phyloP scores from a whole-genome alignment of 2,888 invertebrate species.

The Nineta flava region DNA sequence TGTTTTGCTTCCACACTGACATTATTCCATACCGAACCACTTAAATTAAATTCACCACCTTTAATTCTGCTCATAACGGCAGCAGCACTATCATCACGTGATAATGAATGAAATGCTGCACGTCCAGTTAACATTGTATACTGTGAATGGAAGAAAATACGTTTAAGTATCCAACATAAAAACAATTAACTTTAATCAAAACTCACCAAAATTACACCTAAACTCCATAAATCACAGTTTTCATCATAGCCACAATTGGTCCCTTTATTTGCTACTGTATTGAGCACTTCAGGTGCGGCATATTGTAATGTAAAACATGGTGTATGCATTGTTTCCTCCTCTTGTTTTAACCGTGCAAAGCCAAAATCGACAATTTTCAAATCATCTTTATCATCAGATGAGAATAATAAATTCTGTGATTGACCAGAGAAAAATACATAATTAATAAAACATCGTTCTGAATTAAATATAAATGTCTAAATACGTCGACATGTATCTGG shows the following conservation, averaged over 20 bases:
- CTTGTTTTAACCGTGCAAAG: constrained; percentile 65
- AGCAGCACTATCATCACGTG: constrained; percentile 54
- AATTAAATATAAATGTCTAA: too few relatives aligned
- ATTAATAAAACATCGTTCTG: too few relatives aligned
- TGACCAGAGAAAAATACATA: too few relatives aligned
- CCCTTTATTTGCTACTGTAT: constrained; percentile 46
- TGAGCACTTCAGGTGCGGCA: constrained; percentile 87
- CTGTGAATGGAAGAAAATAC: neutral
- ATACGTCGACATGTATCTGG: too few relatives aligned
- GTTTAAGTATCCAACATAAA: neutral
- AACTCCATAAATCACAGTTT: constrained; percentile 89
- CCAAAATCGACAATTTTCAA: constrained; percentile 94
- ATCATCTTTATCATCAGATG: constrained; percentile 36
- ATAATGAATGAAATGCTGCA: constrained; percentile 66
- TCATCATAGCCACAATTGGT: constrained; percentile 62
- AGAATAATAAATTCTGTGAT: constrained; percentile 48
- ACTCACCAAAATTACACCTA: constrained; percentile 77
- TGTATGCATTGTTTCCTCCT: constrained; percentile 47
- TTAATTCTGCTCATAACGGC: constrained; percentile 67
- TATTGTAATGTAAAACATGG: constrained; percentile 92
- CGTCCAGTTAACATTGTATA: constrained; percentile 59
- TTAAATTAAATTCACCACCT: constrained; percentile 62
- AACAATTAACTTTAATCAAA: neutral
- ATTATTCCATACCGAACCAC: constrained; percentile 48
- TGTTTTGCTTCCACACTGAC: constrained; percentile 62